A percentile compares a stretch with the other conserved stretches of the same genome.
Evolutionary conservation across 37 sponge, comb jelly and placozoan species (phyloP).

Genomic region (Ephydatia muelleri): DNA sequence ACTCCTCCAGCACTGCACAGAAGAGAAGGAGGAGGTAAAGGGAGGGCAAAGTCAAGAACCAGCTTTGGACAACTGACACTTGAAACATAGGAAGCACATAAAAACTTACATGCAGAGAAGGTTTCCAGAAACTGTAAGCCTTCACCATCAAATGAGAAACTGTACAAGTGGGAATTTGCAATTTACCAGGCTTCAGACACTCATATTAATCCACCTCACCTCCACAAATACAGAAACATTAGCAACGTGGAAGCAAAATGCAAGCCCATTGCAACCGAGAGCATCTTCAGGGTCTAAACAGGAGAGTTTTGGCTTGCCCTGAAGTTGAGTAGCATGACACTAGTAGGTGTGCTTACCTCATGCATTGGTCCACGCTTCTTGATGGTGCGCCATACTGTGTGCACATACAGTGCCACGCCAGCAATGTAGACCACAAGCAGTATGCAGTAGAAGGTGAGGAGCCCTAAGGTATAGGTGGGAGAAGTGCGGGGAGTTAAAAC

Average conservation of each 20-base stretch:
- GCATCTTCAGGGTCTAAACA: conserved; percentile 52
- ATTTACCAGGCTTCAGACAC: not conserved
- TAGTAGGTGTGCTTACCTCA: conserved; percentile 14
- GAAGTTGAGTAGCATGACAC: not conserved
- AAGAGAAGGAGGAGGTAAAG: not conserved
- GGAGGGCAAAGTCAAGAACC: not conserved
- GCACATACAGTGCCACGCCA: conserved; percentile 43
- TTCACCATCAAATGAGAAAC: conserved; percentile 39
- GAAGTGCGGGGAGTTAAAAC: not conserved
- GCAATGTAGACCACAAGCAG: conserved; percentile 53
- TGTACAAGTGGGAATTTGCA: not conserved
- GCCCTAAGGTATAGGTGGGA: conserved; percentile 18
- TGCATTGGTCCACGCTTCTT: conserved; percentile 82
- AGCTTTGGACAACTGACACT: too few relatives aligned
- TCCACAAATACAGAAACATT: conserved; percentile 68
- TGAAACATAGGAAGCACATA: too few relatives aligned
- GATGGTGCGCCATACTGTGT: conserved; percentile 59
- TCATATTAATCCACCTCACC: conserved; percentile 22
- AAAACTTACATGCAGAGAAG: conserved; percentile 48
- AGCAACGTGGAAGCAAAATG: conserved; percentile 51
- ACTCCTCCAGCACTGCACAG: conserved; percentile 44
- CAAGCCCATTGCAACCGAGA: conserved; percentile 61
- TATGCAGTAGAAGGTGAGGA: conserved; percentile 53
- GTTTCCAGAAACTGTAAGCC: conserved; percentile 38
- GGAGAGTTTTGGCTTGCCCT: not conserved